phyloP scores from a whole-genome alignment of 2,113 vertebrate species.

The Leucoraja erinaceus region DNA sequence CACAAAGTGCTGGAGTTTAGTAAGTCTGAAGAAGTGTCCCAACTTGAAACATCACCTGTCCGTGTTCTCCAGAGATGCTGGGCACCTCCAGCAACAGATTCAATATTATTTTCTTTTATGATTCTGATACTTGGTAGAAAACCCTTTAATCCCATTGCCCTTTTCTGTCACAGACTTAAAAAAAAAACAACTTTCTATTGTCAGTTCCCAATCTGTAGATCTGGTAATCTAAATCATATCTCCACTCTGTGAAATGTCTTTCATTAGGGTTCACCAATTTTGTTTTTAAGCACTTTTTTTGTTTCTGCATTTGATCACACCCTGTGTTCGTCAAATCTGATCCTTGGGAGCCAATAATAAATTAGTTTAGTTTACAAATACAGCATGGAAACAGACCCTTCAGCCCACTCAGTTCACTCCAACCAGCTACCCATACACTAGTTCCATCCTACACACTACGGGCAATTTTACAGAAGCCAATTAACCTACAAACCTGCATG shows the following conservation, averaged over 20 bases:
- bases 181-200: no score
- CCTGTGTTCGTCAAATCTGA: background rate
- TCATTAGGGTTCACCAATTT: background rate
- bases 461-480: no score
- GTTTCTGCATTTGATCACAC: background rate
- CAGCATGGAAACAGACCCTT: no score
- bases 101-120: background rate
- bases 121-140: background rate
- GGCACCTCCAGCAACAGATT: background rate
- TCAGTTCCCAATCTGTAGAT: background rate
- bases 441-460: no score
- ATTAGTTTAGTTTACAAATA: no score
- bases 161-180: background rate
- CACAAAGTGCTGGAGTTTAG: no score
- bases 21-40: no score
- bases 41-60: no score
- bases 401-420: no score
- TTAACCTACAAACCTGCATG: no score
- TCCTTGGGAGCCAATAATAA: background rate
- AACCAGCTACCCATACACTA: no score
- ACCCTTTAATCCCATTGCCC: background rate
- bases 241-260: background rate
- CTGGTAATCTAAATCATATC: background rate
- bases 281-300: background rate
- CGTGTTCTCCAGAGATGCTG: no score